phyloP scores from a whole-genome alignment of 2,797 vertebrate genomes.

The Moxostoma hubbsi region DNA sequence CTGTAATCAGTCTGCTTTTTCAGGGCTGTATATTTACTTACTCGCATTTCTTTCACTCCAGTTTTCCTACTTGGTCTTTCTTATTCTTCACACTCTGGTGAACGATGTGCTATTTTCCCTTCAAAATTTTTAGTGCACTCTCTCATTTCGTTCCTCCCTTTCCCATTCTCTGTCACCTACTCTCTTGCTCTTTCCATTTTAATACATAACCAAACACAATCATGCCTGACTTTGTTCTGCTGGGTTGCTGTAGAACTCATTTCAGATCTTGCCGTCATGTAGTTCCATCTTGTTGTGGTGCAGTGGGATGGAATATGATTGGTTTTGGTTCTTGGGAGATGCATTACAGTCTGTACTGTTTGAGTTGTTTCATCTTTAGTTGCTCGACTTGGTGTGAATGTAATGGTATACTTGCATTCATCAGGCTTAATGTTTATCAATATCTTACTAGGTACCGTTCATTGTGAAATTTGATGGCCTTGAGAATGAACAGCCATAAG shows the following conservation, averaged over 20 bases:
- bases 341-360: neutral
- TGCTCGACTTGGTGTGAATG: neutral
- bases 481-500: neutral
- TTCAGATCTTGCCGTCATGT: conserved; percentile 1
- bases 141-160: neutral
- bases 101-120: conserved; percentile 8
- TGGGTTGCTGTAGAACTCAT: conserved; percentile 27
- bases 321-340: conserved; percentile 8
- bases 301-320: conserved; percentile 30
- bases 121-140: neutral
- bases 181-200: conserved; percentile 1
- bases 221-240: neutral
- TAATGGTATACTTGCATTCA: conserved; percentile 15
- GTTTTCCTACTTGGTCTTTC: neutral
- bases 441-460: neutral
- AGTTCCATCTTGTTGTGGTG: conserved; percentile 1
- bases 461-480: neutral
- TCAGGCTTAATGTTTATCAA: neutral
- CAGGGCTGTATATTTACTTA: neutral
- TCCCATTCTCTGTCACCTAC: conserved; percentile 2
- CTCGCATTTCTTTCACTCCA: neutral
- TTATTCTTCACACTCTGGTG: conserved; percentile 10
- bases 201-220: conserved; percentile 22
- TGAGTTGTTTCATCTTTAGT: conserved; percentile 14
- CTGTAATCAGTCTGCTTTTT: conserved; percentile 19